Percentiles rank a stretch among this genome's conserved stretches.
These are phyloP conservation scores for Pissodes strobi DNA, from an alignment of 1,140 invertebrate genomes.

Conservation along the genomic window DNA sequence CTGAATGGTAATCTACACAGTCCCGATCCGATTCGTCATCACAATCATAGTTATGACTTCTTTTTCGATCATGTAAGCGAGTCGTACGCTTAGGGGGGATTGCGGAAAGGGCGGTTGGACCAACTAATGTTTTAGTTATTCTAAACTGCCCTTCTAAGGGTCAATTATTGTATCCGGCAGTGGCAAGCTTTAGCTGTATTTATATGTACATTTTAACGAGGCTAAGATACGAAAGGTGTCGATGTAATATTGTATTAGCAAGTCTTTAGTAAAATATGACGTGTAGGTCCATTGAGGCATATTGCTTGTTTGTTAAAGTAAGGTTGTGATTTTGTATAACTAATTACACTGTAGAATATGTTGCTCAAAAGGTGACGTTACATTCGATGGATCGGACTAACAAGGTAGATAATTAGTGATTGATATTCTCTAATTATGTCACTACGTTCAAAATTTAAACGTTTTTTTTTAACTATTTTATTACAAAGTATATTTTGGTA, in stretches of 20 bases:
- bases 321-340: constrained; percentile 1
- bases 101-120: neutral
- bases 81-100: constrained; percentile 59
- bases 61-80: constrained; percentile 64
- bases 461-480: no score
- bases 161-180: constrained; percentile 8
- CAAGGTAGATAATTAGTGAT: no score
- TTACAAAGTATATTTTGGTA: no score
- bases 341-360: no score
- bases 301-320: neutral
- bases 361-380: no score
- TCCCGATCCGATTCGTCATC: constrained; percentile 56
- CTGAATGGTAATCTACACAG: constrained; percentile 56
- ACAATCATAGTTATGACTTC: constrained; percentile 60
- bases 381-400: no score
- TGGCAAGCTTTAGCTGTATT: constrained; percentile 15
- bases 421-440: no score
- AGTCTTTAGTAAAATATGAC: neutral
- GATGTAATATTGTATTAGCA: neutral
- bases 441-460: no score
- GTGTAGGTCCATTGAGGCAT: neutral
- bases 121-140: no score
- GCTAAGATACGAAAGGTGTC: constrained; percentile 5
- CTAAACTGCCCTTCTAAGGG: neutral
- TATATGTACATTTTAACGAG: constrained; percentile 5